Conservation (phyloP, 2,888 invertebrate species). For the Steinernema scapterisci region DNA sequence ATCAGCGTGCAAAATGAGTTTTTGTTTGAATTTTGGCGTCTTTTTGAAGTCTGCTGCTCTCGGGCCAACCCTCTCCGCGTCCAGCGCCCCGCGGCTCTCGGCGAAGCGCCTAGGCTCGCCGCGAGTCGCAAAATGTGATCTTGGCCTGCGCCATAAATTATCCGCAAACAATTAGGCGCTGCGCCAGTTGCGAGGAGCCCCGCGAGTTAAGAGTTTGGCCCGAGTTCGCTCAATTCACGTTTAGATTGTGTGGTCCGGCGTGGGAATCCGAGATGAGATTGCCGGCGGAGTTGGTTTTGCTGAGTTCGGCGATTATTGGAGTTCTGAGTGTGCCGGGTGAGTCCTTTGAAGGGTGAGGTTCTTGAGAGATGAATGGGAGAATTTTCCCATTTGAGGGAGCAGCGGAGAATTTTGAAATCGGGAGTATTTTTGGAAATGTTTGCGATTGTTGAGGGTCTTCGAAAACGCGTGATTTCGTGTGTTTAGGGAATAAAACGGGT, state of each 20-base stretch:
- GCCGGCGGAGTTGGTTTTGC: background rate
- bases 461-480: too few species aligned
- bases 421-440: too few species aligned
- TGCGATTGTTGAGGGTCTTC: too few species aligned
- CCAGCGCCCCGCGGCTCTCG: background rate
- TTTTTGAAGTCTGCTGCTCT: constrained; percentile 11
- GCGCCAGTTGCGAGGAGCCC: constrained; percentile 22
- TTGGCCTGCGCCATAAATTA: constrained; percentile 22
- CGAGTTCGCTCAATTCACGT: constrained; percentile 5
- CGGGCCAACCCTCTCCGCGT: background rate
- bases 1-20: constrained; percentile 32
- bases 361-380: too few species aligned
- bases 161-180: constrained; percentile 31
- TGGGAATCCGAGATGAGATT: background rate
- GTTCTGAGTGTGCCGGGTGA: background rate
- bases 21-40: constrained; percentile 32
- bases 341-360: too few species aligned
- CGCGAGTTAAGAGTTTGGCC: constrained; percentile 1
- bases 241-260: background rate
- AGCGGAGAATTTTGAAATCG: too few species aligned
- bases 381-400: too few species aligned
- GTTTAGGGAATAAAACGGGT: background rate
- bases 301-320: background rate
- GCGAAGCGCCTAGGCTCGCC: background rate
- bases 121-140: constrained; percentile 31